phyloP scores from a whole-genome alignment of 2,797 vertebrate genomes.

The Sphenodon punctatus region DNA sequence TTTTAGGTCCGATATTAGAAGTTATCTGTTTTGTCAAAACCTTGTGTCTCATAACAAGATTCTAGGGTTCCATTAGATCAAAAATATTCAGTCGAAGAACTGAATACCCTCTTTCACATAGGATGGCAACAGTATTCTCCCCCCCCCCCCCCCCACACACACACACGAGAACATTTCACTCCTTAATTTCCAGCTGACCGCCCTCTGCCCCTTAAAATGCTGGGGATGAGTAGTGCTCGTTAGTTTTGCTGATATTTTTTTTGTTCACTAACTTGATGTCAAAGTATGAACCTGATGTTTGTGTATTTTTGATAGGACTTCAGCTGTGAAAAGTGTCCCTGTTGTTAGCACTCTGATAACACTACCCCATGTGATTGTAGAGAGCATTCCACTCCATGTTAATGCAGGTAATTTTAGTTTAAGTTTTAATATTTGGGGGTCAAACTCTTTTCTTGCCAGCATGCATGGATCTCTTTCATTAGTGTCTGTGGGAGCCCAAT shows the following conservation, averaged over 20 bases:
- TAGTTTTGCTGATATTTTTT: background rate
- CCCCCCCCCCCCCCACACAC: too few species aligned
- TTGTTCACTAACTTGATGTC: background rate
- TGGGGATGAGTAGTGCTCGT: background rate
- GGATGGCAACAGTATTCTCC: too few species aligned
- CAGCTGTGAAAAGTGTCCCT: conserved; percentile 78
- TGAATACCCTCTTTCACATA: background rate
- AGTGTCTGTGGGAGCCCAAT: background rate
- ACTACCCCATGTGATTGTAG: conserved; percentile 90
- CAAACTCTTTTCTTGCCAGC: background rate
- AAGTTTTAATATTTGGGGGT: background rate
- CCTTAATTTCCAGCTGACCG: background rate
- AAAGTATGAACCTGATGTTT: background rate
- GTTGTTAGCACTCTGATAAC: conserved; percentile 85
- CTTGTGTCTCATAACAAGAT: too few species aligned
- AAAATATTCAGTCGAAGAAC: too few species aligned
- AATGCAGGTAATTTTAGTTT: conserved; percentile 83
- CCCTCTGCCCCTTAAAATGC: background rate
- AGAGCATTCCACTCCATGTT: conserved; percentile 92
- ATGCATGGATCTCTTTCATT: fast-evolving
- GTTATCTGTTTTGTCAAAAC: too few species aligned
- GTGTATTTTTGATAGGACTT: conserved; percentile 76
- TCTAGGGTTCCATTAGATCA: background rate
- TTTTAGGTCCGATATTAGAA: too few species aligned
- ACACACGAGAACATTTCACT: background rate